These are phyloP conservation scores for Hystrix cristata DNA, from an alignment of 2,113 vertebrate species.

Conservation along the genomic window DNA sequence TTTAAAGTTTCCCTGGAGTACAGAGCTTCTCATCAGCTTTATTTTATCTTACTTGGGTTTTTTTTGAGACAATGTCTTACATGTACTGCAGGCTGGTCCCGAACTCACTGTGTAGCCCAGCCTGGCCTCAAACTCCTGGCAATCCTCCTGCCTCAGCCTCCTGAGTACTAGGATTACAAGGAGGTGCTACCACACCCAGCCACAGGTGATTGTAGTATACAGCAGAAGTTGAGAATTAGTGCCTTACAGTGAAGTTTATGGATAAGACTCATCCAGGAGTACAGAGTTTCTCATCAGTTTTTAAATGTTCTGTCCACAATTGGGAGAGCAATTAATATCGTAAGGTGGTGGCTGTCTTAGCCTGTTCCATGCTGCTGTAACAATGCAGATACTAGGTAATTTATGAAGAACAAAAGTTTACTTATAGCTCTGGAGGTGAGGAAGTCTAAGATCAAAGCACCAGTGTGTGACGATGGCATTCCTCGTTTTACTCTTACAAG, in stretches of 20 bases:
- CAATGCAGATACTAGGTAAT: neutral
- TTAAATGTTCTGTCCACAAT: neutral
- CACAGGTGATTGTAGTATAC: neutral
- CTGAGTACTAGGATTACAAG: no score
- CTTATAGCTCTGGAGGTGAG: neutral
- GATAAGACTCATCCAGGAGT: neutral
- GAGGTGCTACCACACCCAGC: no score
- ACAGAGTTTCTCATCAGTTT: neutral
- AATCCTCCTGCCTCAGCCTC: no score
- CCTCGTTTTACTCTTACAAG: neutral
- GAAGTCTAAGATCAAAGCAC: neutral
- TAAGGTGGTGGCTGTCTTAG: neutral
- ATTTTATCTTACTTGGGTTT: neutral
- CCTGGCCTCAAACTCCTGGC: no score
- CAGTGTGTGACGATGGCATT: neutral
- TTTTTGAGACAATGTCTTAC: no score
- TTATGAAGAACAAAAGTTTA: neutral
- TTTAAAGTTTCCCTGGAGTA: neutral
- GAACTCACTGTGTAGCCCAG: no score
- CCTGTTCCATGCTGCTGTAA: neutral
- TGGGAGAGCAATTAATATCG: neutral
- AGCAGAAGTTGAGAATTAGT: neutral
- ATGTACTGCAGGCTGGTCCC: no score
- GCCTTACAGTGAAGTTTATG: neutral
- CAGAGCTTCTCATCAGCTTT: neutral